Evolutionary conservation across 1,140 invertebrate genomes (phyloP).

Genomic region (Drosophila suzukii): DNA sequence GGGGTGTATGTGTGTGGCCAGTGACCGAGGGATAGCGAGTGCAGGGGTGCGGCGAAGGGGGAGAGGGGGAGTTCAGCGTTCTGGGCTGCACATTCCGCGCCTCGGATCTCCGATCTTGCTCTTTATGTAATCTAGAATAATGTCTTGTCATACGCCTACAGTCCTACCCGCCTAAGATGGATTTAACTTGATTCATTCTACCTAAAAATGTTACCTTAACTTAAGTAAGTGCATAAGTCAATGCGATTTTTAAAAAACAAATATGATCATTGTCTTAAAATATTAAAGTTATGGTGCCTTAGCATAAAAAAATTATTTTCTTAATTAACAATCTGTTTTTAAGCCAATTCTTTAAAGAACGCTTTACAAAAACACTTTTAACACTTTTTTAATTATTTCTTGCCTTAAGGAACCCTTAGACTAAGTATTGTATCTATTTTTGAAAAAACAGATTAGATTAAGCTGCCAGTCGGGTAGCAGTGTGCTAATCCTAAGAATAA

Average conservation of each 20-base stretch:
- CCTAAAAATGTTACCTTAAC: too few species aligned
- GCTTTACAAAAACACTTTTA: not conserved
- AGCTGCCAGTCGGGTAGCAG: too few species aligned
- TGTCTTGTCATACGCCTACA: slow-evolving; percentile 44
- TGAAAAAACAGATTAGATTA: too few species aligned
- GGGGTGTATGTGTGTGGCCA: slow-evolving; percentile 31
- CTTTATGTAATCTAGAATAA: slow-evolving; percentile 78
- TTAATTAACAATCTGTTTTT: not conserved
- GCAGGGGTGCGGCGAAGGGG: not conserved
- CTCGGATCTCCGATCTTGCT: slow-evolving; percentile 59
- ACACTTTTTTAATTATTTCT: too few species aligned
- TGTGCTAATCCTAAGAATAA: too few species aligned
- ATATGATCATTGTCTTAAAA: not conserved
- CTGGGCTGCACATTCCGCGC: slow-evolving; percentile 50
- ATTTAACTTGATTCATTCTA: not conserved
- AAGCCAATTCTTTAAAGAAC: not conserved
- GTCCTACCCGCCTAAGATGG: not conserved
- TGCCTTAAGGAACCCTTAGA: too few species aligned
- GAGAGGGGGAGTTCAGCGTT: slow-evolving; percentile 34
- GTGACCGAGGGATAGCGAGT: slow-evolving; percentile 21
- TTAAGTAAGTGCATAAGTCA: too few species aligned
- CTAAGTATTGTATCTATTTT: too few species aligned
- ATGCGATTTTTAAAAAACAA: too few species aligned
- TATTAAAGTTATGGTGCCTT: too few species aligned
- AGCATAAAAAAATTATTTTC: too few species aligned